Evolutionary conservation across 2,113 vertebrate genomes (phyloP), one percentile per base, ranked within the genome.

Genomic region (Centropus unirufus): DNA sequence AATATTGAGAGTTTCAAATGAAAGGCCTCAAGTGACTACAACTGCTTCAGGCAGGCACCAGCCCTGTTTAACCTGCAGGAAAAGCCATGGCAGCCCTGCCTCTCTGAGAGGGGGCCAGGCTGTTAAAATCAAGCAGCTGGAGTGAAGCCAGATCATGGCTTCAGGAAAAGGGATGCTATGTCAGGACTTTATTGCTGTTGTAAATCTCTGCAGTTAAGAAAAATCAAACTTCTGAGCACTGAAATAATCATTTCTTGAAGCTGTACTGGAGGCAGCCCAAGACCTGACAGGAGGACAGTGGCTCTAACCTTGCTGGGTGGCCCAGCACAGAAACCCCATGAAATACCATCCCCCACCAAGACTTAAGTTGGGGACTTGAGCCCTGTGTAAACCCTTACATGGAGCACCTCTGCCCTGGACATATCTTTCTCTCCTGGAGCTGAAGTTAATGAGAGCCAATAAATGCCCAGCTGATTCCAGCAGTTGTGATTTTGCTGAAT

Each of bases 131-230:
- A 85, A 84, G 75, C 42, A 83, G 39, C 64, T 88, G 67, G 70
- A 64, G 34, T 46, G 59, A 88, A 75, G 83, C n/a, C 76, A 92
- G 74, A 74, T 57, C 79, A 68, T 12, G 52, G 46, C 59, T 89
- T 68, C 68, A 80, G 42, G 72, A 82, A 73, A 93, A 88, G 14
- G 32, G 89, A 89, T 3, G 27, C 64, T 70, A 74, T 47, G 79
- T 79, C 94, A 90, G 52, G 57, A 36, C 61, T 96, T 90, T 92
- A 96, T 27, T 81, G 69, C 79, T 52, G 44, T 51, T 81, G 68
- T 94, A 96, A 94, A 95, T 95, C 87, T 90, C 74, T 21, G 63
- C 52, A 88, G 82, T 90, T 96, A 87, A 94, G 83, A 89, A 96
- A 95, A 96, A 95, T 68, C 79, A 87, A 89, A 94, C 73, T 97